Conservation (phyloP, 2,888 invertebrate species). For the Lycophotia porphyrea region DNA sequence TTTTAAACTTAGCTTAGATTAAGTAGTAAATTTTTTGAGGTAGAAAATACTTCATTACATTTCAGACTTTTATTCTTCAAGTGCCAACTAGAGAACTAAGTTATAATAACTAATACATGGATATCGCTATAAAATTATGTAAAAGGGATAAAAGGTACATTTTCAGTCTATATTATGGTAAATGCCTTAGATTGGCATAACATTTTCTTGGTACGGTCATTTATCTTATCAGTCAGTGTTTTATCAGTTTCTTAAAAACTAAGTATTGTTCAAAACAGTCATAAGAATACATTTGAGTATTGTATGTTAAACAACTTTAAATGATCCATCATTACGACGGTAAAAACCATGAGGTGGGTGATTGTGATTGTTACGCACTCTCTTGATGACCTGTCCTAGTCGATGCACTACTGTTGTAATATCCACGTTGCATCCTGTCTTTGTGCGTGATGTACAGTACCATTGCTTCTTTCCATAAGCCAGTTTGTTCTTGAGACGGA, state of each 20-base stretch:
- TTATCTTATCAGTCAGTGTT: constrained; percentile 27
- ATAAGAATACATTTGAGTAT: background rate
- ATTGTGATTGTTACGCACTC: constrained; percentile 83
- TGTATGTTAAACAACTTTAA: constrained; percentile 79
- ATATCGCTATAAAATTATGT: background rate
- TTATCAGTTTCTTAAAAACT: constrained; percentile 3
- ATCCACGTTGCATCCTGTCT: constrained; percentile 85
- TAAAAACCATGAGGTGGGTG: constrained; percentile 85
- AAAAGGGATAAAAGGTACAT: constrained; percentile 1
- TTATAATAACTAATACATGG: constrained; percentile 2
- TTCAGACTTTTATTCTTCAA: constrained; percentile 23
- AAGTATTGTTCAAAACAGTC: constrained; percentile 15
- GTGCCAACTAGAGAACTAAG: constrained; percentile 11
- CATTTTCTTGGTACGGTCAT: background rate
- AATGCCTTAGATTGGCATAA: constrained; percentile 11
- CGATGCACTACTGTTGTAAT: constrained; percentile 80
- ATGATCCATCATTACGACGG: constrained; percentile 82
- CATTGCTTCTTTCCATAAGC: constrained; percentile 87
- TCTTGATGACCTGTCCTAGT: constrained; percentile 77
- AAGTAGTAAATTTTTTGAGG: constrained; percentile 39
- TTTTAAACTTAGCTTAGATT: constrained; percentile 17
- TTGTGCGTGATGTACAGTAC: constrained; percentile 84
- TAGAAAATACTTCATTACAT: constrained; percentile 44
- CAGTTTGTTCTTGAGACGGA: constrained; percentile 84
- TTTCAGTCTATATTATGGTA: constrained; percentile 40